Evolutionary conservation across 2,888 invertebrate genomes (phyloP), one percentile per base, ranked within the genome.

Genomic region (Amorpha juglandis): DNA sequence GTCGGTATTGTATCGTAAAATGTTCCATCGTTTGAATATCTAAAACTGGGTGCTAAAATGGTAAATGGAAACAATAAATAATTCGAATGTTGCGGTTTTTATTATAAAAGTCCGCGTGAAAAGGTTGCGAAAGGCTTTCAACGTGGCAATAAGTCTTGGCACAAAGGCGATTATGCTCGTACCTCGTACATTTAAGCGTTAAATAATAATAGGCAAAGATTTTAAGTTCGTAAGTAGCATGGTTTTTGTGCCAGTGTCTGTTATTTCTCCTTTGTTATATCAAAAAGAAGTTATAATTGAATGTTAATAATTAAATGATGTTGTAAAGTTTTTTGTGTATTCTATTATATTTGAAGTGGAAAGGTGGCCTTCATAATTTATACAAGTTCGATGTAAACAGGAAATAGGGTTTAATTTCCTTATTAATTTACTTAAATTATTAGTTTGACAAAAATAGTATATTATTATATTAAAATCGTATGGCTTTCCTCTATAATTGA

Each of bases 111-210:
- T 82, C 78, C 74, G 80, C 75, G 78, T 83, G 79, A 86, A 90
- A 85, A 84, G 84, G 83, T 80, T 79, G 77, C 74, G 76, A 63
- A 84, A 86, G 84, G 90, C 90, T 90, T 89, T 88, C 82, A 86
- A 78, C 76, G 73, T 73, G 74, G 83, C 87, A 86, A 84, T 87
- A 89, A 89, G 88, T 84, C 86, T 84, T 83, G 78, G 78, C 78
- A 86, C 85, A 88, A 90, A 89, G 86, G 83, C 87, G 89, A 90
- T 90, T 90, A 88, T 81, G 80, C 78, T 77, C 82, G 64, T 67
- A 67, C 64, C 47, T 67, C 45, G 55, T 58, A 63, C 53, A 58
- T 67, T 81, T 81, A 83, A 84, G 78, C 76, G 78, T 81, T 84
- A 78, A 83, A 82, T 83, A 81, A 83, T 83, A 66, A 65, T 64